Base-by-base conservation (phyloP, 2,888 invertebrate species). In the Drosophila ustulata region DNA sequence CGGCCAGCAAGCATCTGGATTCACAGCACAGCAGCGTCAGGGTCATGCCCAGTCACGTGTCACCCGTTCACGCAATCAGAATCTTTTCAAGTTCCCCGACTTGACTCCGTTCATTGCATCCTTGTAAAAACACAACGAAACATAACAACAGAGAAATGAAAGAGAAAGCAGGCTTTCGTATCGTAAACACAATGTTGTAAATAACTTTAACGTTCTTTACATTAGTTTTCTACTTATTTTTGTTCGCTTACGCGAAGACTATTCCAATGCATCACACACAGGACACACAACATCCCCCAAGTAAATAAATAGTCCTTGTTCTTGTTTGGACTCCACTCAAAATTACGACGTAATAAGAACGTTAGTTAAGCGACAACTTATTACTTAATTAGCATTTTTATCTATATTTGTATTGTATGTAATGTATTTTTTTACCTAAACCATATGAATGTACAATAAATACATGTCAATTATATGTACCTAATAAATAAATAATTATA, bases 1-100 rank as follows among this genome's bases (percentile, higher is more conserved):
- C 43, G 93, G 92, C 37, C 85, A 88, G 39, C 91, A 91, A 66
- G 82, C 82, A 34, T 56, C 76, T 53, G 84, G 86, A 37, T 90
- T 91, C 41, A 91, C 91, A 73, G 65, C 90, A 25, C 90, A 93
- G 59, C 91, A 90, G 46, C 84, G 90, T n/a, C 85, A 90, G 26
- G 84, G 82, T 1, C 90, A 88, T 28, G 91, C 89, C 30, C 90
- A 86, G 34, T 78, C 90, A n/a, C 90, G 91, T 70, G 90, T 91
- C 32, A 92, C 92, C 63, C 82, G 91, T n/a, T 91, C 92, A 3
- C 85, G 92, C n/a, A 93, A 93, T 0, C 89, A 93, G 50, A 91
- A 91, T 68, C 92, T 94, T 4, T 91, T 96, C 92, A 96, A 96
- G 91, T 94, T 96, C 89, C 96, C 96, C 0, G 96, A 96, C 92